Conservation (phyloP, 2,113 vertebrate genomes). For the Daphoenositta chrysoptera region DNA sequence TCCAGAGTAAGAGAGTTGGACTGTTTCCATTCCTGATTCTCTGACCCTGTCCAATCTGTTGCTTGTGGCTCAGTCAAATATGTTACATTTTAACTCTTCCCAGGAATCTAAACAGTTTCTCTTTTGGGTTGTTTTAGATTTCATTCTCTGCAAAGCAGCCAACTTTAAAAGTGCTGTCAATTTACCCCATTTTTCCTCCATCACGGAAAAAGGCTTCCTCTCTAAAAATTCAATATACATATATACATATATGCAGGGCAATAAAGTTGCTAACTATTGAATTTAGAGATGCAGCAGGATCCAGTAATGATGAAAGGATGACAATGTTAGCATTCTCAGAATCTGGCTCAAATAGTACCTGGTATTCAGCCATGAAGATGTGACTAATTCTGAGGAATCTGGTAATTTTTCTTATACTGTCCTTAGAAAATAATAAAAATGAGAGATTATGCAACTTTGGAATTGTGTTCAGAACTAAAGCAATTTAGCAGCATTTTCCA, state of each 20-base stretch:
- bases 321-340: neutral
- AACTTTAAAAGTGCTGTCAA: neutral
- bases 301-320: neutral
- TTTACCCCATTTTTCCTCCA: neutral
- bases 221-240: neutral
- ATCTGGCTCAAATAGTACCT: neutral
- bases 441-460: neutral
- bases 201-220: neutral
- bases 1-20: neutral
- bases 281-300: neutral
- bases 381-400: neutral
- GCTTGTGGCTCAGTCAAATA: neutral
- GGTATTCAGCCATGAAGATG: neutral
- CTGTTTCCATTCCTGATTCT: neutral
- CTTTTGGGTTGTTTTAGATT: neutral
- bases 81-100: neutral
- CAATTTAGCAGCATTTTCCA: neutral
- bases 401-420: neutral
- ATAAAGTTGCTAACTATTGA: neutral
- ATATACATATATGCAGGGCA: neutral
- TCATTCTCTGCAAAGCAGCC: neutral
- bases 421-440: neutral
- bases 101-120: neutral
- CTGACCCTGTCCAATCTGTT: neutral
- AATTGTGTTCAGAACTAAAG: neutral